Evolutionary conservation across 2,888 invertebrate species (phyloP), one percentile per base, ranked within the genome.

Genomic region (Pachydiplax longipennis): DNA sequence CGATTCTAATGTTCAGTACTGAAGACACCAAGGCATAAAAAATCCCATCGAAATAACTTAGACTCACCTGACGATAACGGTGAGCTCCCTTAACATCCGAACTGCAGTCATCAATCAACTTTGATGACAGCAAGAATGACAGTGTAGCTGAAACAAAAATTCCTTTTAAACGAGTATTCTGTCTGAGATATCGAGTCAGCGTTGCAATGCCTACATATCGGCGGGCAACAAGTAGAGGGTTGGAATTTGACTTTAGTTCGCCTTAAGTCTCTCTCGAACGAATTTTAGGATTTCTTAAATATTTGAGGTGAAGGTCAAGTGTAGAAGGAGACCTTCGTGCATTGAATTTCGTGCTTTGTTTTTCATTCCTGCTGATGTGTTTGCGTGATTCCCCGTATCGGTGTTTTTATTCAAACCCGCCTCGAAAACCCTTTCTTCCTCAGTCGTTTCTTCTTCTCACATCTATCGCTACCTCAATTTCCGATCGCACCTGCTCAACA

Each of bases 241-340:
- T 25, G 40, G 48, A 73, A 35, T 10, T 31, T 35, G 58, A 25
- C 13, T 35, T 22, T 58, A 58, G 58, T 35, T 83, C 35, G 3
- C 35, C 12, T 35, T 48, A 58, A 31, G 58, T 35, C 58, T 48
- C 35, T 5, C 18, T 25, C 83, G 10, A 44, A 44, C 6, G 31
- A 35, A 35, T 31, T 10, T 18, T 53, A 31, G 6, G 31, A 31
- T 31, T 35, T 53, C 31, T 58, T 83, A 18, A 53, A 53, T 53
- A 53, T 83, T 83, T 83, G 22, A 53, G 83, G 83, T 83, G 83
- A 83, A 83, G 83, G 83, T 83, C 83, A 83, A 48, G 83, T 58
- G 83, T 25, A 35, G 31, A 31, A 83, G 83, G 83, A 83, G 83
- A 53, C 53, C 58, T 83, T 83, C 83, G 83, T 83, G 83, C 53